Evolutionary conservation across 2,888 invertebrate genomes (phyloP).

Genomic region (Pilophorus perplexus): DNA sequence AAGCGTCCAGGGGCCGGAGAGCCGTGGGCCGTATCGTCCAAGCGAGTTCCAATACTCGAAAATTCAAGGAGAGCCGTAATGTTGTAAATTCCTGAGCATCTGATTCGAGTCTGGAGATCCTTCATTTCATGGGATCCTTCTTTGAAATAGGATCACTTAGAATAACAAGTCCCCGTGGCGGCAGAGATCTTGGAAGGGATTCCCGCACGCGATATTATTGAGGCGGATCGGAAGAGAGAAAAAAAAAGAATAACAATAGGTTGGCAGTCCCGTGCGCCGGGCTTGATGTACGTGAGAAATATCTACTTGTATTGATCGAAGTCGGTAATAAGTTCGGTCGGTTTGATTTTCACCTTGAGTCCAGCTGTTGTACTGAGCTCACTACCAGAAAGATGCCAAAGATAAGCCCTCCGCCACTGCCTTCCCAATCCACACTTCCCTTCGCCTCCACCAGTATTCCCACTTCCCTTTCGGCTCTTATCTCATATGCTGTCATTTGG

Average conservation of each 20-base stretch:
- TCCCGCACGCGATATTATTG: constrained; percentile 22
- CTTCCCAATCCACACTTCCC: no score
- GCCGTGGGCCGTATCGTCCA: no score
- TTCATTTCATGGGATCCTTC: constrained; percentile 5
- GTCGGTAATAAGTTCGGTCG: neutral
- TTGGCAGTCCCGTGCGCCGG: no score
- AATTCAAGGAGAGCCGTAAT: no score
- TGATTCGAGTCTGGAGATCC: constrained; percentile 17
- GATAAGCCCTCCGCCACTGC: neutral
- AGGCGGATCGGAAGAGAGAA: constrained; percentile 10
- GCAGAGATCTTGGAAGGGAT: neutral
- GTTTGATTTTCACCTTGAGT: neutral
- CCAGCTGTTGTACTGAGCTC: constrained; percentile 11
- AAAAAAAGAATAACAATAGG: constrained; percentile 11
- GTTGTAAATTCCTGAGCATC: no score
- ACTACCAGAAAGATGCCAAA: constrained; percentile 11
- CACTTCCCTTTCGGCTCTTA: no score
- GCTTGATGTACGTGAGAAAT: no score
- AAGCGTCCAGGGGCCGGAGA: no score
- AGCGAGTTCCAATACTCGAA: no score
- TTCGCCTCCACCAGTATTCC: no score
- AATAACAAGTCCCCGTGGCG: constrained; percentile 20
- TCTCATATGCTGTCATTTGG: no score
- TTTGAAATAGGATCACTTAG: constrained; percentile 17
- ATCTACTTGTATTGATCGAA: no score